phyloP scores from a whole-genome alignment of 2,113 vertebrate species.

The Phaethornis superciliosus region DNA sequence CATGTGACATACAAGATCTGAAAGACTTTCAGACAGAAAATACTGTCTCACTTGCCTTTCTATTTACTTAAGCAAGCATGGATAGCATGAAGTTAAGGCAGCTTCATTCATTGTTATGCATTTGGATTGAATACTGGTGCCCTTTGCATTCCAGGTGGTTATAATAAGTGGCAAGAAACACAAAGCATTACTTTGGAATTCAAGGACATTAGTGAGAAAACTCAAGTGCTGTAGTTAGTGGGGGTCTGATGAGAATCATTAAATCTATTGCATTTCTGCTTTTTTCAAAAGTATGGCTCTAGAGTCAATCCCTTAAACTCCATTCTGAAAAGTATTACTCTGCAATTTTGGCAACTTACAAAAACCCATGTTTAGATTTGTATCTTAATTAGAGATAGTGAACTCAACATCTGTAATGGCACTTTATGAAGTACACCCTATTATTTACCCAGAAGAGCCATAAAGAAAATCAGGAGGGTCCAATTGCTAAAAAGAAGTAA shows the following conservation, averaged over 20 bases:
- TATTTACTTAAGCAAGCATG: background rate
- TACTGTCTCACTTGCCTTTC: background rate
- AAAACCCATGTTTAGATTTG: constrained; percentile 43
- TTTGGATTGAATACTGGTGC: constrained; percentile 10
- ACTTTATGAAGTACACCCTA: constrained; percentile 7
- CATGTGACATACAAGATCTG: background rate
- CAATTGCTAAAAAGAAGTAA: background rate
- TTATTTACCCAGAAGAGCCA: constrained; percentile 40
- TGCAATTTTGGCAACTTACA: constrained; percentile 49
- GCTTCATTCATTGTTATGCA: background rate
- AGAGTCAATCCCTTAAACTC: constrained; percentile 29
- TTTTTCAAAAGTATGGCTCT: constrained; percentile 24
- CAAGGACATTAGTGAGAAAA: constrained; percentile 34
- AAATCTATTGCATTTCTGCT: constrained; percentile 43
- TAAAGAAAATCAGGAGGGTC: constrained; percentile 17
- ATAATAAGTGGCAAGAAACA: constrained; percentile 42
- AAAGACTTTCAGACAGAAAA: constrained; percentile 24
- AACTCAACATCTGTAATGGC: constrained; percentile 36
- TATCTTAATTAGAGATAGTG: constrained; percentile 44
- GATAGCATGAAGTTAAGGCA: background rate
- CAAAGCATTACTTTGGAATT: constrained; percentile 57
- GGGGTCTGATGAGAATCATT: constrained; percentile 47
- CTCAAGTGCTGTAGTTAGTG: constrained; percentile 22
- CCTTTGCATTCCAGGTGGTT: constrained; percentile 53
- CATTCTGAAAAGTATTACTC: constrained; percentile 47